Percentiles rank a stretch among this genome's conserved stretches.
phyloP scores from a whole-genome alignment of 2,888 invertebrate genomes.

The Physocephala rufipes region DNA sequence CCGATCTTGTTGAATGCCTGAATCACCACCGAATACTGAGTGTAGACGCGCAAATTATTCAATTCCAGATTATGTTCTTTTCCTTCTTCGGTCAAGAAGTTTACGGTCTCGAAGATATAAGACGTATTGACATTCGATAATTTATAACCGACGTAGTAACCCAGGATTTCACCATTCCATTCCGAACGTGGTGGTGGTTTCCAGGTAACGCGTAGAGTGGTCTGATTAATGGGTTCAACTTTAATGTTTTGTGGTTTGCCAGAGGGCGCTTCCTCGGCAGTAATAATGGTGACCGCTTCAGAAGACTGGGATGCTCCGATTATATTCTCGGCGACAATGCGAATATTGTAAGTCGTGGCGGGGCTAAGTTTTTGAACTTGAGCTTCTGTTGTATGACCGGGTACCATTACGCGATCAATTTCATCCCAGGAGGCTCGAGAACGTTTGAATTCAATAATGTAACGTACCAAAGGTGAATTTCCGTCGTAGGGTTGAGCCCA shows the following conservation, averaged over 20 bases:
- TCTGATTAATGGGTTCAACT: conserved; percentile 88
- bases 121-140: conserved; percentile 85
- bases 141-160: conserved; percentile 91
- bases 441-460: conserved; percentile 90
- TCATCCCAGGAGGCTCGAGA: conserved; percentile 85
- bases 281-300: conserved; percentile 92
- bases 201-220: conserved; percentile 87
- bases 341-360: conserved; percentile 90
- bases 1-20: conserved; percentile 96
- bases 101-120: conserved; percentile 90
- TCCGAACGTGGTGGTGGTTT: conserved; percentile 88
- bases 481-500: conserved; percentile 95
- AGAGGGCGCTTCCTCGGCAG: conserved; percentile 90
- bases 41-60: conserved; percentile 86
- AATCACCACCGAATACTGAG: conserved; percentile 94
- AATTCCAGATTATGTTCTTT: conserved; percentile 89
- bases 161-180: conserved; percentile 92
- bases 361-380: conserved; percentile 89
- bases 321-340: conserved; percentile 93
- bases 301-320: conserved; percentile 93
- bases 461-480: conserved; percentile 88
- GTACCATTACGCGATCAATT: conserved; percentile 86
- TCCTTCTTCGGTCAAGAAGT: conserved; percentile 90
- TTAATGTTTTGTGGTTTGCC: conserved; percentile 85
- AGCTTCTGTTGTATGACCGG: conserved; percentile 89